Base-by-base conservation (phyloP, 2,797 vertebrate species). In the Spheniscus humboldti region DNA sequence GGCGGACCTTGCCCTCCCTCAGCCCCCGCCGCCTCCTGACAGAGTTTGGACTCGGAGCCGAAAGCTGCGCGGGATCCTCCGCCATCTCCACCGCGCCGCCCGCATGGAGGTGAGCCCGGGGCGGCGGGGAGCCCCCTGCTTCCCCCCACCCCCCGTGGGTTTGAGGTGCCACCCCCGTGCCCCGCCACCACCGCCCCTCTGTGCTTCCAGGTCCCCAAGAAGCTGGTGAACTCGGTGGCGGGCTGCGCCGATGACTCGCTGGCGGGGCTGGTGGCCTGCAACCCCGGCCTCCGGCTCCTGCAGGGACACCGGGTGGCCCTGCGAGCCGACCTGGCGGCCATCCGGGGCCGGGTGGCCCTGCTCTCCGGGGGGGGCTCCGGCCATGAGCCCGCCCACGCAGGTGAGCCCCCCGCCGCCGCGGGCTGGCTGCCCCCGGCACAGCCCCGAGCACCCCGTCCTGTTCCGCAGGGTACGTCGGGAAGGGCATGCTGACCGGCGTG, bases 371-470 rank as follows among this genome's bases (percentile, higher is more conserved):
- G 99, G 4, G 99, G 99, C 9, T 99, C 99, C 0, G 99, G 99
- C 57, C 99, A 99, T 1, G 99, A 99, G 97, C 99, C 99, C 0
- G 99, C 99, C 52, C 99, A 99, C 0, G 99, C 98, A n/a, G 99
- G 99, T 99, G 27, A 91, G 60, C 2, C 25, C 18, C 27, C 16
- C 8, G 1, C 13, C 1, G 4, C 20, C 6, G 0, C 1, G 4
- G 18, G 2, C 8, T 1, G 5, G 20, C 3, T 4, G 11, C 11
- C 18, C 43, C 48, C 4, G 0, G 18, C 4, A 5, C 0, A 0
- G 22, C 31, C 24, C n/a, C 0, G 2, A 53, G 43, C 50, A 8
- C 30, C 66, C 62, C 7, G 0, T 30, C n/a, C 11, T 28, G 37
- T 86, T 76, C 41, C 24, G 0, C 97, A 99, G 99, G 99, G 33